Percentiles rank a stretch among this genome's conserved stretches.
These are phyloP conservation scores for Diploscapter pachys DNA, from an alignment of 1,140 invertebrate genomes.

Conservation along the genomic window DNA sequence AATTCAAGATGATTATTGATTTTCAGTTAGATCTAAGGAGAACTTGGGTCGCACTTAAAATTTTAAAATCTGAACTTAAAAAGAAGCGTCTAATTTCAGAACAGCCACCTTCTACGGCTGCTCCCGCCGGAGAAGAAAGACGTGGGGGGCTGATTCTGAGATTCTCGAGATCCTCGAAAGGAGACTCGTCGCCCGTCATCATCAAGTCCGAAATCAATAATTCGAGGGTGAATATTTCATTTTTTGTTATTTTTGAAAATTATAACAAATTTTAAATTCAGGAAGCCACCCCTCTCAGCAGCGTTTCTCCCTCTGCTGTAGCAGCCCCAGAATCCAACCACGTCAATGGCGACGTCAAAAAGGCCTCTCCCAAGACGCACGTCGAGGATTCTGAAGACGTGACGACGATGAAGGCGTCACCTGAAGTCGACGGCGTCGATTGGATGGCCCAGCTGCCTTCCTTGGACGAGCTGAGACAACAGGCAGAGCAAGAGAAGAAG, in stretches of 20 bases:
- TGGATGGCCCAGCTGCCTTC: constrained; percentile 23
- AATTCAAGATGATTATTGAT: no score
- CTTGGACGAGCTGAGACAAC: constrained; percentile 21
- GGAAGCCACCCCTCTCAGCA: neutral
- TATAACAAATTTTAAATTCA: neutral
- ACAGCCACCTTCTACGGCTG: constrained; percentile 10
- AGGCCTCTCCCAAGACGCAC: no score
- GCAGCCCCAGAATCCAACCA: neutral
- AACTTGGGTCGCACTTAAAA: no score
- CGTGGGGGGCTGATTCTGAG: constrained; percentile 9
- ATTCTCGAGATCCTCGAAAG: neutral
- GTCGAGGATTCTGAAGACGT: neutral
- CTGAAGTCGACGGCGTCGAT: constrained; percentile 4
- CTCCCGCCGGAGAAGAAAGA: constrained; percentile 9
- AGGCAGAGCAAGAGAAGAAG: neutral
- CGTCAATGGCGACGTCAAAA: neutral
- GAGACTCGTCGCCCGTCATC: neutral
- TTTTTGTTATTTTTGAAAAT: constrained; percentile 5
- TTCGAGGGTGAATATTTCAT: neutral
- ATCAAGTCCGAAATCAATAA: constrained; percentile 9
- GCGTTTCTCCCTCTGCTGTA: neutral
- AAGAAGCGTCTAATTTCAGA: neutral
- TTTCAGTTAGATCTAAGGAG: no score
- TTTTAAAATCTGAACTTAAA: no score
- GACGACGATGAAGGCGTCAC: neutral